These are phyloP conservation scores for Acinonyx jubatus DNA, from an alignment of 2,113 vertebrate genomes.

Conservation along the genomic window DNA sequence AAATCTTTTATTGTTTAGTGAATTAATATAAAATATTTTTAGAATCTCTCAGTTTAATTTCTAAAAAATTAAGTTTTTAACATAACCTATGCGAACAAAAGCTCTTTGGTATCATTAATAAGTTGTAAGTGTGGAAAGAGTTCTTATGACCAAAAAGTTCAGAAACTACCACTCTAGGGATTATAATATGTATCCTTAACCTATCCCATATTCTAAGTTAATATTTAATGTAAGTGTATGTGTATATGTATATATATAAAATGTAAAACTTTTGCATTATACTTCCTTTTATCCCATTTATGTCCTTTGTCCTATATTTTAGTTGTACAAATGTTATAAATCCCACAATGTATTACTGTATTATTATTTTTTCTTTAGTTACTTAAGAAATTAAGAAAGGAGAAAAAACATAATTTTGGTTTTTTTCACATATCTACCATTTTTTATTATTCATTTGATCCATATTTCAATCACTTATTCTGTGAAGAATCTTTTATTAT, in stretches of 20 bases:
- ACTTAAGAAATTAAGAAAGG: background rate
- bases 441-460: background rate
- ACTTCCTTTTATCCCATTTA: background rate
- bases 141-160: background rate
- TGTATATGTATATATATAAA: background rate
- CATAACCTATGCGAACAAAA: background rate
- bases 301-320: background rate
- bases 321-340: background rate
- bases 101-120: background rate
- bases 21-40: background rate
- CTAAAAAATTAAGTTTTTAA: background rate
- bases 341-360: background rate
- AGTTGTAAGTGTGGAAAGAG: background rate
- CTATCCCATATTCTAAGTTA: background rate
- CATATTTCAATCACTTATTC: background rate
- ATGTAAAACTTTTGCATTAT: background rate
- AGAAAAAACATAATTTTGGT: background rate
- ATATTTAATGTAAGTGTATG: background rate
- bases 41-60: background rate
- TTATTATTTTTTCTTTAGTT: background rate
- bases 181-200: background rate
- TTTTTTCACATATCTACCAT: background rate
- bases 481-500: background rate
- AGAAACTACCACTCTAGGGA: background rate
- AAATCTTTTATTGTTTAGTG: background rate